Base-by-base conservation (phyloP, 2,888 invertebrate genomes). In the Rhorus exstirpatorius region DNA sequence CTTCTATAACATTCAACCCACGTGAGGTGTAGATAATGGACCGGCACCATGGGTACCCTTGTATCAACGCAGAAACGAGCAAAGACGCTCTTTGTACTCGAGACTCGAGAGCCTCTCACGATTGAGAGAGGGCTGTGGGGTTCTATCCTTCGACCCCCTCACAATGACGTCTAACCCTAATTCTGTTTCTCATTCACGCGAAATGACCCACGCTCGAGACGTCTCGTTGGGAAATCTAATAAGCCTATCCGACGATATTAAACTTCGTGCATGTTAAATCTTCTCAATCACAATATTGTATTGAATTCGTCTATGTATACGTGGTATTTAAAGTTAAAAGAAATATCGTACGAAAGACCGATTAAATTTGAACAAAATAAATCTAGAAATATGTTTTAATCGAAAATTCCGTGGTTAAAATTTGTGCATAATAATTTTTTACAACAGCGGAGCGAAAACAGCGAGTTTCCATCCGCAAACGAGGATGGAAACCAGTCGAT, bases 11-110 rank as follows among this genome's bases (percentile, higher is more conserved):
- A 70, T 71, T 53, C 51, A 51, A 38, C 49, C 51, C 67, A 26
- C 44, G 53, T 53, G 68, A 63, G 49, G 10, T 49, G 58, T n/a
- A n/a, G 58, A 72, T 78, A 81, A 82, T 82, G 70, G 70, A 78
- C 68, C 68, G 49, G 41, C 49, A 46, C 70, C 44, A 51, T 58
- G 68, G 41, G 55, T 70, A 12, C 72, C n/a, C 58, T 51, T 35
- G 26, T 55, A 46, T 46, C 70, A 58, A 58, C 41, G 17, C 12
- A 8, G 55, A 70, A 74, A 58, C 21, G 65, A 55, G 31, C 58
- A 35, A 82, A 78, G 70, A 75, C 70, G 38, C 44, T 61, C 61
- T 78, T 61, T 74, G 55, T 74, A 68, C 55, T 55, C 44, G 81
- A 51, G 63, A 41, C 72, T 67, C 21, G 26, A 53, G 44, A 58